A percentile compares a stretch with the other conserved stretches of the same genome.
phyloP scores from a whole-genome alignment of 2,888 invertebrate genomes.

The Archaeoteleia sp. region DNA sequence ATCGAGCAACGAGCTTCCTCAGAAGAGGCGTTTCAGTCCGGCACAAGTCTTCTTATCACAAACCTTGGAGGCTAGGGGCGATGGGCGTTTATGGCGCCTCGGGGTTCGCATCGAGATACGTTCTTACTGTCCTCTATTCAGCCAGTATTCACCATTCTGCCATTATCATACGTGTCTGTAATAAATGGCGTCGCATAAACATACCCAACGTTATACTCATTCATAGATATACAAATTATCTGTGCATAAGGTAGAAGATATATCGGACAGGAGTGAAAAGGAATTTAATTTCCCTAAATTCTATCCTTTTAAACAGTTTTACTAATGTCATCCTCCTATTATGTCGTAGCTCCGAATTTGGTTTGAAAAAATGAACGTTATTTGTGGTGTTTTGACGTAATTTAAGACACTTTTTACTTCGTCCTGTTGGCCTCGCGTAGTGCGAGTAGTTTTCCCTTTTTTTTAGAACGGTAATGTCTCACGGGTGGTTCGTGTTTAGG shows the following conservation, averaged over 20 bases:
- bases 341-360: too few species aligned
- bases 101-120: constrained; percentile 51
- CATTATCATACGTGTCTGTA: constrained; percentile 24
- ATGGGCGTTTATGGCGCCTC: constrained; percentile 51
- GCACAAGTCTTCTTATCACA: constrained; percentile 55
- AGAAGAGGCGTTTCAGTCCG: constrained; percentile 36
- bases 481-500: constrained; percentile 11
- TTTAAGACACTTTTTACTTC: constrained; percentile 5
- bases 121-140: constrained; percentile 36
- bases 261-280: too few species aligned
- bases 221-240: too few species aligned
- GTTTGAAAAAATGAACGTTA: constrained; percentile 7
- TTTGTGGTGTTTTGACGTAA: constrained; percentile 9
- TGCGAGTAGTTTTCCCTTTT: constrained; percentile 13
- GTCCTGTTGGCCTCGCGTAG: background rate
- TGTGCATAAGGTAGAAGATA: too few species aligned
- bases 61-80: constrained; percentile 39
- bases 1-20: too few species aligned
- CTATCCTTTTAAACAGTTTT: too few species aligned
- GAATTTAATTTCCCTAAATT: too few species aligned
- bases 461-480: constrained; percentile 14
- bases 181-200: constrained; percentile 25
- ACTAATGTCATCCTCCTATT: too few species aligned
- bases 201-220: too few species aligned
- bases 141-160: constrained; percentile 13